These are phyloP conservation scores for Pristionchus pacificus DNA, from an alignment of 1,140 invertebrate species.

Conservation along the genomic window DNA sequence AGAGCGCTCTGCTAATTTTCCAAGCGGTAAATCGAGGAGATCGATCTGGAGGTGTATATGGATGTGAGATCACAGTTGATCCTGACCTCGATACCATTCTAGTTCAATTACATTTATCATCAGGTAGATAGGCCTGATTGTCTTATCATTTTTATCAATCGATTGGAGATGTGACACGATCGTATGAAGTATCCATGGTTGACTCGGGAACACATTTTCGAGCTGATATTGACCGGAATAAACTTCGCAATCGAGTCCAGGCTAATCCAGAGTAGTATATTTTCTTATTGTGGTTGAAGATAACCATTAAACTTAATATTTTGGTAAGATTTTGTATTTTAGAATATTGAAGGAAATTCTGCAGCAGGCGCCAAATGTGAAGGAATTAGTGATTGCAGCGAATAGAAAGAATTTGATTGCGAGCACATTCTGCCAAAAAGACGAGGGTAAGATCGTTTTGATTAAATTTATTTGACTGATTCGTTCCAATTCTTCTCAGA, in stretches of 20 bases:
- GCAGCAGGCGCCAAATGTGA: neutral
- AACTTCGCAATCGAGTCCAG: neutral
- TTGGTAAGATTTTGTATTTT: no score
- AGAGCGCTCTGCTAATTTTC: conserved; percentile 10
- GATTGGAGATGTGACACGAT: conserved; percentile 1
- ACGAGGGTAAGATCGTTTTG: neutral
- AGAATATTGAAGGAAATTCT: neutral
- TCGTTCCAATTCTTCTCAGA: no score
- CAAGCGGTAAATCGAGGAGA: neutral
- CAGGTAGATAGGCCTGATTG: neutral
- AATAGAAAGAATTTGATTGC: neutral
- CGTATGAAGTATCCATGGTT: neutral
- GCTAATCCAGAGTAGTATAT: neutral
- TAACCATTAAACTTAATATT: conserved; percentile 3
- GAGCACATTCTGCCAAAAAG: neutral
- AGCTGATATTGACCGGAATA: neutral
- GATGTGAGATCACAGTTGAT: conserved; percentile 8
- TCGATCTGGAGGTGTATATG: neutral
- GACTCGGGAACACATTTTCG: neutral
- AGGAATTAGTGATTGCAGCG: neutral
- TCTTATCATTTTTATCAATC: neutral
- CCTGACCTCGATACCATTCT: neutral
- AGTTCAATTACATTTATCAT: neutral
- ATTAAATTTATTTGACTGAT: neutral
- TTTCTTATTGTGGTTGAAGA: neutral